Base-by-base conservation (phyloP, 2,888 invertebrate species). In the Coelopa pilipes region DNA sequence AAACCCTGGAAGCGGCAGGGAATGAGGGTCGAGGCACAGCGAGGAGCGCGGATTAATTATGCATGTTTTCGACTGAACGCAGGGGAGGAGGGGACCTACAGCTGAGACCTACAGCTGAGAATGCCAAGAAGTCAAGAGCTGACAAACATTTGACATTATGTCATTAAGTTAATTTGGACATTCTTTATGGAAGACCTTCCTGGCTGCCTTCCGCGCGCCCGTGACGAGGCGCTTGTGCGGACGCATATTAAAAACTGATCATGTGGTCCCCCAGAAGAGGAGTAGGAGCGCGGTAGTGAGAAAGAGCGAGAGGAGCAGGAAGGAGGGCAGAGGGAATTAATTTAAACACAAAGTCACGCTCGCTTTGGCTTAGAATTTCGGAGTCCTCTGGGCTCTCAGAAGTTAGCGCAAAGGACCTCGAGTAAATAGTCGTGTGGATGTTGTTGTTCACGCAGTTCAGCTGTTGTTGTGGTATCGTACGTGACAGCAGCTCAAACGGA, bases 201-300 rank as follows among this genome's bases (percentile, higher is more conserved):
- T 74, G 76, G 34, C 76, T 74, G 72, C 63, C 65, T 70, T 75
- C 74, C 72, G 75, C 60, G 75, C 72, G 77, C 76, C 74, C 74
- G 77, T 79, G 82, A 77, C 80, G 65, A 49, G 47, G 49, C n/a
- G 17, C 79, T 81, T 82, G 83, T 81, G 78, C 78, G 81, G 77
- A 75, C 82, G 82, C 82, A 82, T 82, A 82, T 81, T 82, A 82
- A 82, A 74, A 79, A 75, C 79, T 78, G 81, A 78, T 73, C 69
- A 68, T 19, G 50, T 66, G 47, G 53, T 62, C 15, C 67, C 15
- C 57, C 2, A 7, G 7, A 19, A 53, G 60, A 49, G 47, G 45
- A 45, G 19, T 15, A 9, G 34, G 62, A 34, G 63, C 13, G 34
- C 34, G 46, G 47, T 7, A 21, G 19, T 11, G 55, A 66, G 34